Percentiles rank a stretch among this genome's conserved stretches.
Evolutionary conservation across 1,140 invertebrate species (phyloP).

Genomic region (Ganaspis sp.): DNA sequence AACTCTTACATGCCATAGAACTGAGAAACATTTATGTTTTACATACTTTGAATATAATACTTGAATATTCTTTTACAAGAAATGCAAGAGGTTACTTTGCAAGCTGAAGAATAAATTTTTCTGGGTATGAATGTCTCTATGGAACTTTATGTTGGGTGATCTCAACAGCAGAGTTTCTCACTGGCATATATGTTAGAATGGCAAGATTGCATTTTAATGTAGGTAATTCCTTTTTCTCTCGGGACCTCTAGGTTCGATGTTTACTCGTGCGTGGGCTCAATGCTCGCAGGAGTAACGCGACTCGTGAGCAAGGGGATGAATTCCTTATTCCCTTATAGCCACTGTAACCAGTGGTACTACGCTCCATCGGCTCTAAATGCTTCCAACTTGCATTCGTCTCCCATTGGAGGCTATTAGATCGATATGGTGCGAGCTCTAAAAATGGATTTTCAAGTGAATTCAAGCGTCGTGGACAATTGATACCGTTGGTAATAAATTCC

Average conservation of each 20-base stretch:
- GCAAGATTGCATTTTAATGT: constrained; percentile 34
- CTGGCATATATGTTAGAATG: background rate
- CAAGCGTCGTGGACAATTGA: constrained; percentile 57
- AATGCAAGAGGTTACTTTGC: background rate
- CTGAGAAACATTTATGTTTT: no score
- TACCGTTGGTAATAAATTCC: constrained; percentile 58
- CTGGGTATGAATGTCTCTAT: background rate
- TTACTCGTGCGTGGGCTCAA: constrained; percentile 43
- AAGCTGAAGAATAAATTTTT: background rate
- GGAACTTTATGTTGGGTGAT: background rate
- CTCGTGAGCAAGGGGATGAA: constrained; percentile 40
- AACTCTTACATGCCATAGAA: no score
- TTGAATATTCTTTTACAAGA: background rate
- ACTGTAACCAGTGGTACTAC: constrained; percentile 42
- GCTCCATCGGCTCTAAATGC: constrained; percentile 42
- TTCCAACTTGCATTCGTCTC: constrained; percentile 45
- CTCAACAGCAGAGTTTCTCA: background rate
- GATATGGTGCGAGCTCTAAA: constrained; percentile 55
- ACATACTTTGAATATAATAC: no score
- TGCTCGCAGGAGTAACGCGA: constrained; percentile 24
- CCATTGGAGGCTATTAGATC: constrained; percentile 54
- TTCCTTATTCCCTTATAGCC: constrained; percentile 45
- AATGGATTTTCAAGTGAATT: constrained; percentile 59
- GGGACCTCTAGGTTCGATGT: constrained; percentile 44
- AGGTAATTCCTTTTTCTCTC: constrained; percentile 33